Evolutionary conservation across 2,797 vertebrate species (phyloP).

Genomic region (Acipenser transmontanus): DNA sequence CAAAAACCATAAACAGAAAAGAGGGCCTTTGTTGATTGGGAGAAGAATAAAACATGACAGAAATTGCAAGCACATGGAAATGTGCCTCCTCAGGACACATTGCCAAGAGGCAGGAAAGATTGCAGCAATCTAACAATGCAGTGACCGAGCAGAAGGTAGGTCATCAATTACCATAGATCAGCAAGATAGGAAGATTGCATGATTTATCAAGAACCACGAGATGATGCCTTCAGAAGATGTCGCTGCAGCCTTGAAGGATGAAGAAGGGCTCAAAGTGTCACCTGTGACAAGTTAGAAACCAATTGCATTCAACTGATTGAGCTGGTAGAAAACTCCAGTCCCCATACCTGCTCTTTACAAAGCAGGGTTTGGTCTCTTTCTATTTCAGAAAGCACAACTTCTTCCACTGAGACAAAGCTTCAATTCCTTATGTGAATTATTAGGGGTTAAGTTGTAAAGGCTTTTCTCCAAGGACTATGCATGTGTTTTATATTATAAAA

Average conservation of each 20-base stretch:
- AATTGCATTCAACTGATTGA: slow-evolving; percentile 3
- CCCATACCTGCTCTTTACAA: neutral
- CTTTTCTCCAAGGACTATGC: no score
- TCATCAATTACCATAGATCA: neutral
- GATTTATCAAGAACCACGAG: slow-evolving; percentile 1
- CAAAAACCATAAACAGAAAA: no score
- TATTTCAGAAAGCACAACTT: slow-evolving; percentile 5
- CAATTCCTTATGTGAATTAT: neutral
- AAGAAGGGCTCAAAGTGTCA: neutral
- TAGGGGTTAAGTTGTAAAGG: no score
- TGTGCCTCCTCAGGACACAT: no score
- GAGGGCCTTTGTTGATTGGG: no score
- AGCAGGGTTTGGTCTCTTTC: neutral
- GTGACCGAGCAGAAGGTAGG: neutral
- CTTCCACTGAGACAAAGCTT: neutral
- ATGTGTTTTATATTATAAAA: no score
- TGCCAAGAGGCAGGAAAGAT: no score
- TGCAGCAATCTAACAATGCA: no score
- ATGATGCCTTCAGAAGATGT: neutral
- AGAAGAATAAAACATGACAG: no score
- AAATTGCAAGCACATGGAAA: no score
- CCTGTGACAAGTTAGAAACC: slow-evolving; percentile 8
- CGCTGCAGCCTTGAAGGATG: slow-evolving; percentile 2
- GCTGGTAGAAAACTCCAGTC: neutral
- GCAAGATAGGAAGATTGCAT: neutral